Conservation (phyloP, 1,140 invertebrate genomes). For the Drosophila pseudoobscura region DNA sequence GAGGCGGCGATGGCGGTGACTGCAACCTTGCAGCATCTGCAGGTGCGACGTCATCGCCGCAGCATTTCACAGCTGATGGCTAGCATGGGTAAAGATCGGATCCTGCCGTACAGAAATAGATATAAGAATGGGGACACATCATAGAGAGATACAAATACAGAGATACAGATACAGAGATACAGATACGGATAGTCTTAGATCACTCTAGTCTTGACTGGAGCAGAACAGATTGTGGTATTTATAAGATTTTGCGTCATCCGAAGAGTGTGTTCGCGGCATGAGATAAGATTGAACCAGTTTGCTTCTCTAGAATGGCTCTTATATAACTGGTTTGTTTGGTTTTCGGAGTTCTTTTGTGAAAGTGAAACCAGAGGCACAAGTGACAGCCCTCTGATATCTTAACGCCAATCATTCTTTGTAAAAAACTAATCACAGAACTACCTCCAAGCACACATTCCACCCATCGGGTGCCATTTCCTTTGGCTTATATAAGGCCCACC, state of each 20-base stretch:
- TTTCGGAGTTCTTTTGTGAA: constrained; percentile 29
- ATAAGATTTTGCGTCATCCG: constrained; percentile 38
- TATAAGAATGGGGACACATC: too few relatives aligned
- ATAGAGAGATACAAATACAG: too few relatives aligned
- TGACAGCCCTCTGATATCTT: too few relatives aligned
- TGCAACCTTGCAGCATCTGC: constrained; percentile 33
- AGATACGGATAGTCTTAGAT: constrained; percentile 44
- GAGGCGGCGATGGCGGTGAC: constrained; percentile 20
- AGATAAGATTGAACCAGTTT: constrained; percentile 53
- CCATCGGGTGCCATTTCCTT: constrained; percentile 15
- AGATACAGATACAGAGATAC: too few relatives aligned
- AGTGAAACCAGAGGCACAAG: constrained; percentile 36
- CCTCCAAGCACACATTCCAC: not conserved
- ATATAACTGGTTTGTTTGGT: constrained; percentile 43
- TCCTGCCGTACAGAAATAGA: too few relatives aligned
- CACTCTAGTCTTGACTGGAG: constrained; percentile 10
- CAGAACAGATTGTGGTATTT: constrained; percentile 1
- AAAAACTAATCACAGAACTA: too few relatives aligned
- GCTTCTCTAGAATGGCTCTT: constrained; percentile 25
- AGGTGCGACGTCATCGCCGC: constrained; percentile 76
- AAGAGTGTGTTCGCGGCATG: not conserved
- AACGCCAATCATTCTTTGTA: too few relatives aligned
- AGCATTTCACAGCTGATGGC: constrained; percentile 82
- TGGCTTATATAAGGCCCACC: constrained; percentile 18
- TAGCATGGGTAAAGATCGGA: constrained; percentile 71